Percentiles rank a stretch among this genome's conserved stretches.
Conservation (phyloP, 35 echinoderm and acorn worm species). For the Heliocidaris erythrogramma region DNA sequence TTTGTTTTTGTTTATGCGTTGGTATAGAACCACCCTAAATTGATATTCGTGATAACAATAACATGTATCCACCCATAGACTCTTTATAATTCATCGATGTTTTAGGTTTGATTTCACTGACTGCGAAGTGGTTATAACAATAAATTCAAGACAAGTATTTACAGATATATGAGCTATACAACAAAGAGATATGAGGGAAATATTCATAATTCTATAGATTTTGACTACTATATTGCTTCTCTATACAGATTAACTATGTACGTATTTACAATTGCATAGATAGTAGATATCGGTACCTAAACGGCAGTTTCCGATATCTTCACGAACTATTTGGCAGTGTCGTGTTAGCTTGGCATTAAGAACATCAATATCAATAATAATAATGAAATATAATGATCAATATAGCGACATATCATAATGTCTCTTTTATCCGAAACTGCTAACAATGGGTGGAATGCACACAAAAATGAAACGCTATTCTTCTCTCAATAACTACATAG, state of each 20-base stretch:
- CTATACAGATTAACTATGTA: conserved; percentile 1
- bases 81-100: neutral
- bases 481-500: too few species aligned
- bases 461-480: too few species aligned
- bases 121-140: neutral
- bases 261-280: conserved; percentile 18
- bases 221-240: neutral
- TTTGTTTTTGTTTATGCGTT: too few species aligned
- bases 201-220: neutral
- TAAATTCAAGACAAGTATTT: neutral
- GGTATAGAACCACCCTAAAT: too few species aligned
- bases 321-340: conserved; percentile 9
- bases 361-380: neutral
- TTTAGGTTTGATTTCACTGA: neutral
- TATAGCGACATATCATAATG: neutral
- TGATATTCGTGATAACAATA: too few species aligned
- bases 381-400: neutral
- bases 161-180: neutral
- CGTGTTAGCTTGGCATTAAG: neutral
- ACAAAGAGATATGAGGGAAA: neutral
- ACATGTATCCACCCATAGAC: too few species aligned
- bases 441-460: neutral
- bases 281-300: neutral
- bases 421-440: neutral
- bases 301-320: neutral